Base-by-base conservation (phyloP, 1,140 invertebrate species). In the Batillaria attramentaria region DNA sequence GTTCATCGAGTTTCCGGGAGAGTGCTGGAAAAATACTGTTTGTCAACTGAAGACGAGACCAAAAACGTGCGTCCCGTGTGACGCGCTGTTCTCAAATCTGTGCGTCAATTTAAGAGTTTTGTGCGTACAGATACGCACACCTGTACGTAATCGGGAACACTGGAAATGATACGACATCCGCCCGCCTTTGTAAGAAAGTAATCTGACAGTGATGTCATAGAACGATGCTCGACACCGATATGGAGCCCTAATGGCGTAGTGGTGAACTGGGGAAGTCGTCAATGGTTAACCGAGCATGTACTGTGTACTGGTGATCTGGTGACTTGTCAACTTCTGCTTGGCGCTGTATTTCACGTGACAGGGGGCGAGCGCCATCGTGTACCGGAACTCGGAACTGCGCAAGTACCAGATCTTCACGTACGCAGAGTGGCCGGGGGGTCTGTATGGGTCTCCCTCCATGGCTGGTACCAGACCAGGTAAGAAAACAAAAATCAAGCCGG, bases 391-490 rank as follows among this genome's bases (percentile, higher is more conserved):
- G 39, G 95, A 95, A 84, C 96, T 94, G 83, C 92, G 95, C 20
- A 95, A 97, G 89, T 92, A 95, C 87, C 98, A 99, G 91, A 99
- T 96, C 88, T 98, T 97, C 66, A 94, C 97, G 18, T 95, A 95
- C 70, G 95, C 97, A 0, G 96, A 99, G 87, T 99, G 98, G 98
- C 97, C 97, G 1, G 98, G 98, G 72, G 98, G 98, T 73, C 95
- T 99, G 73, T 99, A 99, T 91, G 98, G 97, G 8, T 99, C 97
- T 24, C 97, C 98, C 13, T 98, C 96, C 10, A 94, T 99, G 43
- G 95, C 95, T 86, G 98, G 97, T 72, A 97, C 97, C 8, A 97
- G 98, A 41, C 97, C 98, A 54, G 98, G 97, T 60, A 93, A 98
- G n/a, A n/a, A n/a, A n/a, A n/a, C n/a, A n/a, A n/a, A n/a, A n/a